Evolutionary conservation across 2,888 invertebrate genomes (phyloP), one percentile per base, ranked within the genome.

Genomic region (Calliscelio sp.): DNA sequence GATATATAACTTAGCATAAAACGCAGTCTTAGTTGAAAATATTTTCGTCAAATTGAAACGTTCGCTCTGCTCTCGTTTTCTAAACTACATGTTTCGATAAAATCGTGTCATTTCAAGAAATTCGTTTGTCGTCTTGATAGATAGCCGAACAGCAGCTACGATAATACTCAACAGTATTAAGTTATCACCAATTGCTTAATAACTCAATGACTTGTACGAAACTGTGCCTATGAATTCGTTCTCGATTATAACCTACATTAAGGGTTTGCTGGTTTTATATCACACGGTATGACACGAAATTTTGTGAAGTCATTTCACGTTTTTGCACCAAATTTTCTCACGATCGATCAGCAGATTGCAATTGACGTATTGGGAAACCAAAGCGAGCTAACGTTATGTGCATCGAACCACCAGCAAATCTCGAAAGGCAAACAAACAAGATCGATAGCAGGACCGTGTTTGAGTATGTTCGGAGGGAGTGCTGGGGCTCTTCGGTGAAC

Each of bases 251-350:
- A 32, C n/a, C 46, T 28, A 63, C 24, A 20, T 61, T 41, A 41
- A 49, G 57, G 53, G 41, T 22, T 44, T 22, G 10, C 20, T 63
- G 41, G 41, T 41, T 10, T 38, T 66, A 49, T 35, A 61, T 61
- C 38, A 49, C 51, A 51, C 32, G 28, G 2, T 73, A 49, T 59
- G 68, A 74, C 53, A 61, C 49, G 35, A 83, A 83, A 74, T 74
- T 59, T 70, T 32, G 55, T 49, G 59, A 16, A 65, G 73, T 68
- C 66, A 63, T 79, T 65, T 73, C 35, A 49, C 53, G 66, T 68
- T 16, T 71, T 71, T 49, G 70, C 41, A n/a, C 85, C 86, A 81
- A 87, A 86, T 82, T 83, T 87, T 86, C 86, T 87, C 87, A 86
- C 87, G 86, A 86, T 86, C 86, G 79, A 84, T 82, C 80, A 35